These are phyloP conservation scores for Mormyrus lacerda DNA, from an alignment of 2,113 vertebrate genomes.

Conservation along the genomic window DNA sequence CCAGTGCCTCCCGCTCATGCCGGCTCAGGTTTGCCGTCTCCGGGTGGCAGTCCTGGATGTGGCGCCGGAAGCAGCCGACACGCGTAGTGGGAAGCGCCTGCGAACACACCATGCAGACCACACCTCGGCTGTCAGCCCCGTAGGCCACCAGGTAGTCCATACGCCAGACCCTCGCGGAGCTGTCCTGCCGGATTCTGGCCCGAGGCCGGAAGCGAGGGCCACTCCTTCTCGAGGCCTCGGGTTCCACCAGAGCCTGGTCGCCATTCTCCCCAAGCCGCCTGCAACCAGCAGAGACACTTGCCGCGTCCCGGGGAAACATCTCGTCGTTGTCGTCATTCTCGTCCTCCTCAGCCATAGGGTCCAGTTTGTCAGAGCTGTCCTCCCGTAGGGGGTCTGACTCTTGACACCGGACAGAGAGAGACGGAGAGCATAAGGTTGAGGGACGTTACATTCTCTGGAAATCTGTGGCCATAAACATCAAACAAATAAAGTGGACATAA, in stretches of 20 bases:
- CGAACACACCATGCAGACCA: constrained; percentile 81
- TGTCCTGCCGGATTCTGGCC: constrained; percentile 51
- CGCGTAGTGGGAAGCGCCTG: constrained; percentile 67
- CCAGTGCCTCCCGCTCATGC: constrained; percentile 64
- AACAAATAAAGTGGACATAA: background rate
- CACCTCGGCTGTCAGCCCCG: constrained; percentile 65
- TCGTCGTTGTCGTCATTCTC: constrained; percentile 28
- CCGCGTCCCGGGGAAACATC: constrained; percentile 35
- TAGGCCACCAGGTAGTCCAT: constrained; percentile 80
- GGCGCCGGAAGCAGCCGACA: constrained; percentile 73
- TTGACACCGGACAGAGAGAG: constrained; percentile 29
- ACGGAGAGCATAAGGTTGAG: background rate
- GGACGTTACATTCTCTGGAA: background rate
- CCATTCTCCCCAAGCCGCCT: constrained; percentile 26
- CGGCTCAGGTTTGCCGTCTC: constrained; percentile 66
- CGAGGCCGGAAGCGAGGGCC: constrained; percentile 29
- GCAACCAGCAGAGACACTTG: constrained; percentile 32
- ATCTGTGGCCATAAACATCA: background rate
- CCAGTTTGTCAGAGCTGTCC: constrained; percentile 43
- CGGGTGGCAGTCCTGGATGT: constrained; percentile 77
- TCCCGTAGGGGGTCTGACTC: constrained; percentile 35
- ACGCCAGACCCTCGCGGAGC: constrained; percentile 68
- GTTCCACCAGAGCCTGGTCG: constrained; percentile 27
- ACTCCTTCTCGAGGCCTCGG: constrained; percentile 31
- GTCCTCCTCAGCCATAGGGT: constrained; percentile 53